Percentiles rank a stretch among this genome's conserved stretches.
phyloP scores from a whole-genome alignment of 2,113 vertebrate species.

The Oenanthe melanoleuca region DNA sequence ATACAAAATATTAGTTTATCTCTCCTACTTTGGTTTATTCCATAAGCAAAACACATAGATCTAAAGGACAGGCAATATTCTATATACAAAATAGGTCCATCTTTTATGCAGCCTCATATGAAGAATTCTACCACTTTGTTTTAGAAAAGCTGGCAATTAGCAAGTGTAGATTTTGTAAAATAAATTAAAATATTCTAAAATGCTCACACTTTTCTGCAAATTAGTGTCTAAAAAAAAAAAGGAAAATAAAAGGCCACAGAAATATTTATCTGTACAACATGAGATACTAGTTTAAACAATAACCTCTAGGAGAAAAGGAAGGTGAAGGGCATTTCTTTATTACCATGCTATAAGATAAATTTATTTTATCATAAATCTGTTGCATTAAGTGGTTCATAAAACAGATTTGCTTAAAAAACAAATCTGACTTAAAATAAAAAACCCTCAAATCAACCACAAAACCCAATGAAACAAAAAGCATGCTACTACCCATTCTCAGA shows the following conservation, averaged over 20 bases:
- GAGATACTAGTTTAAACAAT: conserved; percentile 4
- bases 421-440: not conserved
- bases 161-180: not conserved
- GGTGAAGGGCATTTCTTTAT: not conserved
- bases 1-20: conserved; percentile 99
- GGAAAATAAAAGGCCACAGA: not conserved
- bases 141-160: conserved; percentile 33
- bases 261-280: not conserved
- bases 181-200: not conserved
- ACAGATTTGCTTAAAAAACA: conserved; percentile 41
- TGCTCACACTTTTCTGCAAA: not conserved
- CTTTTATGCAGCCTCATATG: conserved; percentile 88
- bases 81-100: conserved; percentile 90
- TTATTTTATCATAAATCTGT: not conserved
- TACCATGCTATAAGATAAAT: not conserved
- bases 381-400: conserved; percentile 1
- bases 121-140: conserved; percentile 67
- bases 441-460: not conserved
- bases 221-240: not conserved
- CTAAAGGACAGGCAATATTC: conserved; percentile 94
- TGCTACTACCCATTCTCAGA: conserved; percentile 54
- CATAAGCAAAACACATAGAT: conserved; percentile 96
- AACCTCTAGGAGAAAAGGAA: not conserved
- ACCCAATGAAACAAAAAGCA: conserved; percentile 34
- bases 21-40: conserved; percentile 92